Base-by-base conservation (phyloP, 1,140 invertebrate genomes). In the Holotrichia oblita region DNA sequence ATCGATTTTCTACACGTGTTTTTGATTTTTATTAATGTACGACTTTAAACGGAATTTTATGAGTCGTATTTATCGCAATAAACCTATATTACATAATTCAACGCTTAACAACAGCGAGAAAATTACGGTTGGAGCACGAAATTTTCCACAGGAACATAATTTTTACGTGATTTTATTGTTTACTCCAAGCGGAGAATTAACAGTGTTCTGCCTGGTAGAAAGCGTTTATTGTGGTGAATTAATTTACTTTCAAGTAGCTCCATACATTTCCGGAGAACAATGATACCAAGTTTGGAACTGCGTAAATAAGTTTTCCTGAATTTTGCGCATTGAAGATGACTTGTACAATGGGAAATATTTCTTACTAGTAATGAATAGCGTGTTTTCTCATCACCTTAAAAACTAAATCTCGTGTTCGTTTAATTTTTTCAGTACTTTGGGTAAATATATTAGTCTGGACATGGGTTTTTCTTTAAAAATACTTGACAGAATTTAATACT, bases 121-220 rank as follows among this genome's bases (percentile, higher is more conserved):
- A 55, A 17, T 55, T 17, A 17, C 48, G 48, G 3, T 17, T 6
- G 48, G 7, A 55, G n/a, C 17, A 20, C 48, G n/a, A 17, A 55
- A 55, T 17, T 55, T 55, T 17, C 17, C 48, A 14, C 14, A 55
- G 48, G n/a, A n/a, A 17, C 48, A 17, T 14, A 17, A 14, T 55
- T 55, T 55, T 55, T 55, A 55, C n/a, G 6, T 17, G 48, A 55
- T 55, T 55, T 55, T 55, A 55, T 55, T 55, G 48, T 55, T 55
- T 55, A 17, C 48, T 17, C 14, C 14, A 55, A 55, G 12, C 48
- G 48, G 17, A 55, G 48, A 55, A 55, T 55, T 55, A 55, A 55
- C 48, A 17, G 12, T 55, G 12, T n/a, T 17, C 17, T 17, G 48
- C 48, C 6, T n/a, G 14, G 48, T 7, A 55, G 48, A 55, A 55